Evolutionary conservation across 30 jellyfish, hydroid and myxozoan genomes (phyloP), one percentile per base, ranked within the genome.

Genomic region (Cassiopea andromeda): DNA sequence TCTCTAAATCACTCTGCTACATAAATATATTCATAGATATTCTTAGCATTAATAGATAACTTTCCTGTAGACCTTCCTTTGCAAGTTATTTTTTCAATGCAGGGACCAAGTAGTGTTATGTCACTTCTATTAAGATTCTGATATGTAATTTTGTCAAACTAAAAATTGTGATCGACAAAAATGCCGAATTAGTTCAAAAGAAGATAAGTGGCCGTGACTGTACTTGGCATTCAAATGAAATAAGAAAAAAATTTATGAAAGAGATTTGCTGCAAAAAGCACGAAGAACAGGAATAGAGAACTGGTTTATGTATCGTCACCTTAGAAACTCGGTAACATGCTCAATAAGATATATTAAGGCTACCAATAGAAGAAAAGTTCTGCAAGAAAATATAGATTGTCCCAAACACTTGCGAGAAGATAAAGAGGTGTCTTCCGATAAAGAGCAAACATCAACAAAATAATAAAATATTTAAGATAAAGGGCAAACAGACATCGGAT

Each of bases 401-500:
- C 89, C 89, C 38, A 80, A 80, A 45, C 78, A 80, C 54, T 80
- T 80, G 82, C 82, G 82, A 44, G 15, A 80, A 49, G 43, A 59
- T 80, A 38, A 80, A 80, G 89, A 8, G 89, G 82, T 50, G 89
- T 80, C 58, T 80, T 80, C 82, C 82, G 58, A 66, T 66, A 60
- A 80, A 80, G 82, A 80, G 89, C 89, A 80, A 10, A 60, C 7
- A 59, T 80, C 19, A 81, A 64, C 70, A 81, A 60, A 81, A 81
- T 81, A 81, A 44, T 82, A 81, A 81, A 45, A 82, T 61, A 12
- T 81, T 81, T 81, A 43, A 81, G 44, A 67, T 81, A 61, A 64
- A 60, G 49, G 90, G 90, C 73, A 81, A 81, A 81, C 82, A 61
- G 82, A 81, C 90, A 81, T 81, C 82, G 81, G 90, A 81, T 81